Evolutionary conservation across 2,113 vertebrate genomes (phyloP).

Genomic region (Psammodynastes pulverulentus): DNA sequence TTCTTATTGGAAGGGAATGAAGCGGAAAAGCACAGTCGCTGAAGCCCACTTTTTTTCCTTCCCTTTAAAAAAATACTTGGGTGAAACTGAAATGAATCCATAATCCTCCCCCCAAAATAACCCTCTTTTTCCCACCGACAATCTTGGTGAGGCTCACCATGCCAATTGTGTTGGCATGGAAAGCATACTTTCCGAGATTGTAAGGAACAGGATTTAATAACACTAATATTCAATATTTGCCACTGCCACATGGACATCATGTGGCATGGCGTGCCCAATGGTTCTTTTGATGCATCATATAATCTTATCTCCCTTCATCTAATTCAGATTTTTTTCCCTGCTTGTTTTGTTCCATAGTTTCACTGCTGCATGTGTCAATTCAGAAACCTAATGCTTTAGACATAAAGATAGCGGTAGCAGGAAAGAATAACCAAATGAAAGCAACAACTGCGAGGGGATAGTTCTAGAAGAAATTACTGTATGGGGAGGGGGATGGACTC

Average conservation of each 20-base stretch:
- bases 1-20: slow-evolving; percentile 49
- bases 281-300: slow-evolving; percentile 40
- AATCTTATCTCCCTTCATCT: slow-evolving; percentile 11
- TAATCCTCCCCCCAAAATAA: slow-evolving; percentile 15
- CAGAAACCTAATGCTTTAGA: slow-evolving; percentile 14
- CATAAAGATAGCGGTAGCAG: neutral
- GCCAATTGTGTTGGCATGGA: slow-evolving; percentile 22
- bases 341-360: slow-evolving; percentile 3
- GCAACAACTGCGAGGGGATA: neutral
- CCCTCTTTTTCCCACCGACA: slow-evolving; percentile 31
- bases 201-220: slow-evolving; percentile 55
- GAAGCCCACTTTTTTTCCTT: slow-evolving; percentile 32
- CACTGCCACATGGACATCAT: neutral
- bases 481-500: neutral
- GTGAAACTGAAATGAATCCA: slow-evolving; percentile 53
- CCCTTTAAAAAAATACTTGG: slow-evolving; percentile 52
- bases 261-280: neutral
- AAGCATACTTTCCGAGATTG: slow-evolving; percentile 40
- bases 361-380: slow-evolving; percentile 23
- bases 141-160: slow-evolving; percentile 26
- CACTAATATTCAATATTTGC: slow-evolving; percentile 46
- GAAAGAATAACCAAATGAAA: neutral
- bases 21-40: slow-evolving; percentile 27
- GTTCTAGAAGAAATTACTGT: neutral
- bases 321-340: slow-evolving; percentile 16